Evolutionary conservation across 2,797 vertebrate species (phyloP).

Genomic region (Muscicapa striata): DNA sequence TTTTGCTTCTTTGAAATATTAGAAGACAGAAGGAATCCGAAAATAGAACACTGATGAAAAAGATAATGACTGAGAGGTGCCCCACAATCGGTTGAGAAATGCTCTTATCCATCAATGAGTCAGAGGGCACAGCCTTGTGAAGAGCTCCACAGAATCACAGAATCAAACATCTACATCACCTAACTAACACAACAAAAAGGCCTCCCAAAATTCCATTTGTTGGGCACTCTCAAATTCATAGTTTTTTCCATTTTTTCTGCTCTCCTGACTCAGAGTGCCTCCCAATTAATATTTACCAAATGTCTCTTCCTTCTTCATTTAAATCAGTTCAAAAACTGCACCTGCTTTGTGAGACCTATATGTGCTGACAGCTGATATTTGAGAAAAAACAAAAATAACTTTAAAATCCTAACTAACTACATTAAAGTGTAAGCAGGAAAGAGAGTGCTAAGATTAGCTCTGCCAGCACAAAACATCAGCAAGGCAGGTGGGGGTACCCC

Average conservation of each 20-base stretch:
- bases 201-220: neutral
- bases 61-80: neutral
- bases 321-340: slow-evolving; percentile 33
- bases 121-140: neutral
- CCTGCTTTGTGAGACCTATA: slow-evolving; percentile 30
- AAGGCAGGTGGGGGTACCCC: neutral
- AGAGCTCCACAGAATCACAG: neutral
- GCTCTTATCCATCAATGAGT: neutral
- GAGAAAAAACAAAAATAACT: slow-evolving; percentile 10
- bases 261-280: neutral
- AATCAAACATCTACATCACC: neutral
- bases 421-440: neutral
- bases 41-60: neutral
- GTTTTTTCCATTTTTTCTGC: neutral
- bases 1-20: neutral
- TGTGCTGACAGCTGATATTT: slow-evolving; percentile 27
- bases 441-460: neutral
- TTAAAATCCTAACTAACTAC: neutral
- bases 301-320: slow-evolving; percentile 16
- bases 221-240: neutral
- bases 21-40: neutral
- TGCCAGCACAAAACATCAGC: neutral
- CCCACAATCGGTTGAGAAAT: neutral
- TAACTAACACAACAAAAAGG: neutral
- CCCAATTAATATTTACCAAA: slow-evolving; percentile 54